Evolutionary conservation across 2,888 invertebrate genomes (phyloP), one percentile per base, ranked within the genome.

Genomic region (Sesia apiformis): DNA sequence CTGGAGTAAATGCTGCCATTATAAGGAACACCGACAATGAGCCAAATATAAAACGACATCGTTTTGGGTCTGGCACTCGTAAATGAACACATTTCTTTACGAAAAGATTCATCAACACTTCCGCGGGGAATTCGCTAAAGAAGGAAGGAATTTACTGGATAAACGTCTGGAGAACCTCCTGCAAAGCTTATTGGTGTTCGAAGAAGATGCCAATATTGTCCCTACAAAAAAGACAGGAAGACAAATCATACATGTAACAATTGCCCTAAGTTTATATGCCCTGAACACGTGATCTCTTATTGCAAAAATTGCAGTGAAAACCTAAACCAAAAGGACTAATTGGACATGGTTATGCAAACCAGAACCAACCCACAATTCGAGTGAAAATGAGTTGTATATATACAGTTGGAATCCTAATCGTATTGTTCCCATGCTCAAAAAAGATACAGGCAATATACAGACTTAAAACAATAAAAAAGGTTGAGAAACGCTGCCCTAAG

Each of bases 1-100:
- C n/a, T n/a, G 42, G 42, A 42, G 42, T 42, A 42, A n/a, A 49
- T 58, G 51, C 40, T 56, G 4, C 7, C 56, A 38, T 57, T 57
- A 38, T 58, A 52, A 54, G 51, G 39, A 39, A 4, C 55, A 4
- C 39, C 54, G 52, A 56, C 56, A 41, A 56, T 54, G 40, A 42
- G 52, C 4, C 52, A 46, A n/a, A 57, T 57, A 39, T 56, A 56
- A 8, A 39, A 8, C 40, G 52, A 43, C 23, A 43, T 40, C 23
- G 42, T 40, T 52, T 52, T 52, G 42, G 52, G 52, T 7, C 23
- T 52, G 43, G 3, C 52, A 38, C 39, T 52, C 5, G 4, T 52
- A 43, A 41, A 52, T 40, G 52, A 52, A 43, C 52, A 52, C 38
- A 42, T 42, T 42, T 42, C 42, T 42, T 42, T 42, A 42, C 42